These are phyloP conservation scores for Ctenomys sociabilis DNA, from an alignment of 2,113 vertebrate species.

Conservation along the genomic window DNA sequence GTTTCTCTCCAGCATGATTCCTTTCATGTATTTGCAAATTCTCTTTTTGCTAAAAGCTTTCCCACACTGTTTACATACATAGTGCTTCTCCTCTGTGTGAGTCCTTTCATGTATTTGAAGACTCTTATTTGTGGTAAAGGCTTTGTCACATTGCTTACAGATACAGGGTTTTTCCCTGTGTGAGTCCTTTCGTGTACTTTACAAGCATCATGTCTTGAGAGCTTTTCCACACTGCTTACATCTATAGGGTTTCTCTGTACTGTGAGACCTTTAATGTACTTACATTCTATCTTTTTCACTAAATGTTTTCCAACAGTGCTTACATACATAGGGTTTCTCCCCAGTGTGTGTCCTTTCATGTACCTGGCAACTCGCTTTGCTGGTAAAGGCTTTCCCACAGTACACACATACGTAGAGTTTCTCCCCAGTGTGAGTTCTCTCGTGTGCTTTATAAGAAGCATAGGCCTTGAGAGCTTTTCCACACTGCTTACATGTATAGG, in stretches of 20 bases:
- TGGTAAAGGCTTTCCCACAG: not conserved
- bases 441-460: rapidly evolving
- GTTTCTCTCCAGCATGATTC: not conserved
- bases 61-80: not conserved
- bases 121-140: not conserved
- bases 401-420: not conserved
- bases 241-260: not conserved
- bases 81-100: not conserved
- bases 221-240: not conserved
- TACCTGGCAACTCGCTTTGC: not conserved
- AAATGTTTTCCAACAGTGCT: not conserved
- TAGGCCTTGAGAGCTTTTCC: not conserved
- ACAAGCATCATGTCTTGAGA: not conserved
- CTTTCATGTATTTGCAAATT: not conserved
- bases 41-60: not conserved
- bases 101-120: not conserved
- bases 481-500: not conserved
- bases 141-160: not conserved
- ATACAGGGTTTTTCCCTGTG: not conserved
- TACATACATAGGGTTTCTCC: not conserved
- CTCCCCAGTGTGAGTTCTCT: not conserved
- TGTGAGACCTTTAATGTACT: not conserved
- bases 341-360: not conserved
- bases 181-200: not conserved
- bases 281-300: not conserved